Base-by-base conservation (phyloP, 2,888 invertebrate genomes). In the Lepetodrilus schrolli region DNA sequence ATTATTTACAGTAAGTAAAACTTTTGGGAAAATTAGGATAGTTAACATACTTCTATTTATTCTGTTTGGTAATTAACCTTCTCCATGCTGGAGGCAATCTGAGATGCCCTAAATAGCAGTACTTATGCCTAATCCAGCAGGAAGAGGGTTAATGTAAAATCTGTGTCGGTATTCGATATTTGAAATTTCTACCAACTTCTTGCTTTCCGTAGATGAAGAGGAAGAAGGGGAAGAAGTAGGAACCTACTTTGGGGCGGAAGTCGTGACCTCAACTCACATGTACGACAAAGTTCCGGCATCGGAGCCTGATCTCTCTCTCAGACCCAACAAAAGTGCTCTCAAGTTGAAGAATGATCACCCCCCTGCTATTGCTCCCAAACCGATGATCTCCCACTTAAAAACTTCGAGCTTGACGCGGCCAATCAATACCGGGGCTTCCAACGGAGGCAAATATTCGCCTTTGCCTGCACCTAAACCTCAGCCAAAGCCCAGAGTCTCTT, bases 281-380 rank as follows among this genome's bases (percentile, higher is more conserved):
- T 74, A 71, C 36, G 87, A 88, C 74, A 85, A 87, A 48, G 83
- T 90, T 30, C 87, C 88, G 4, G 86, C 87, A 50, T 82, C 83
- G 70, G 91, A 91, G 82, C 91, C 91, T 4, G 90, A 92, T 82
- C 86, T 91, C 49, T 80, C 72, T 51, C 90, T 89, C 73, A 82
- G 82, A 76, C 92, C 92, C 5, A 83, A 87, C 74, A 90, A 90
- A 79, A 91, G 91, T 78, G 91, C 91, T 70, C 83, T 91, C 78
- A 90, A 90, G 81, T 83, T 82, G 51, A 77, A 75, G 26, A 48
- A 70, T 26, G 76, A 68, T 20, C 70, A 69, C 10, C 49, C 51
- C 30, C 23, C 70, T 10, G 26, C 58, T 13, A 47, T 73, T n/a
- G 38, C 71, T 34, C 49, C 77, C 34, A 20, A 70, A 43, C n/a